Percentiles rank a stretch among this genome's conserved stretches.
phyloP scores from a whole-genome alignment of 2,888 invertebrate genomes.

The Acanthosepion lycidas region DNA sequence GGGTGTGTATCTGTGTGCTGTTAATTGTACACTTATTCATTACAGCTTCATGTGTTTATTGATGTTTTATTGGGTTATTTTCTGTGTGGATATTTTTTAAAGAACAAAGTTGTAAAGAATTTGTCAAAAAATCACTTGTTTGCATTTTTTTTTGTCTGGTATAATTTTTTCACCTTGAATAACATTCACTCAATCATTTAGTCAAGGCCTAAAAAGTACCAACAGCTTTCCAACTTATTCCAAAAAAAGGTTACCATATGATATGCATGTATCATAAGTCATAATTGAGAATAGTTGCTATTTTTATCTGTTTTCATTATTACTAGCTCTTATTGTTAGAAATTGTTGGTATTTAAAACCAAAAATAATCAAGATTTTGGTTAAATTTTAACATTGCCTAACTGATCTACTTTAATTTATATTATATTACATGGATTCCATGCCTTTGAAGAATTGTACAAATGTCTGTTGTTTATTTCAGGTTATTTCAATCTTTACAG shows the following conservation, averaged over 20 bases:
- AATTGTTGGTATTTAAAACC: not conserved
- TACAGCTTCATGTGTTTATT: not conserved
- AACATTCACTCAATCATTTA: not conserved
- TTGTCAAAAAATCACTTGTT: not conserved
- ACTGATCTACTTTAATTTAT: too few relatives aligned
- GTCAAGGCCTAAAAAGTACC: not conserved
- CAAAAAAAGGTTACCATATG: not conserved
- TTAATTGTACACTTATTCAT: constrained; percentile 4
- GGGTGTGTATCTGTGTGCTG: too few relatives aligned
- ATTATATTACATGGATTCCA: not conserved
- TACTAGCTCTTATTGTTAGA: not conserved
- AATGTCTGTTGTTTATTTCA: not conserved
- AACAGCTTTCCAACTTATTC: not conserved
- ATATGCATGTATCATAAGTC: not conserved
- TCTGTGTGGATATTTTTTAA: not conserved
- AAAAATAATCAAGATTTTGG: not conserved
- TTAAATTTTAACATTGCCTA: not conserved
- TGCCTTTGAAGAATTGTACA: not conserved
- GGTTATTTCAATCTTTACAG: not conserved
- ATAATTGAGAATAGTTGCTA: not conserved
- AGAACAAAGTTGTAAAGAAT: not conserved
- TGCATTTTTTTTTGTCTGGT: not conserved
- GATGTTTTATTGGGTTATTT: not conserved
- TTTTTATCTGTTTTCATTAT: not conserved
- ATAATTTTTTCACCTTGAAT: not conserved